Conservation (phyloP, 2,113 vertebrate genomes). For the Telmatochromis sp. region DNA sequence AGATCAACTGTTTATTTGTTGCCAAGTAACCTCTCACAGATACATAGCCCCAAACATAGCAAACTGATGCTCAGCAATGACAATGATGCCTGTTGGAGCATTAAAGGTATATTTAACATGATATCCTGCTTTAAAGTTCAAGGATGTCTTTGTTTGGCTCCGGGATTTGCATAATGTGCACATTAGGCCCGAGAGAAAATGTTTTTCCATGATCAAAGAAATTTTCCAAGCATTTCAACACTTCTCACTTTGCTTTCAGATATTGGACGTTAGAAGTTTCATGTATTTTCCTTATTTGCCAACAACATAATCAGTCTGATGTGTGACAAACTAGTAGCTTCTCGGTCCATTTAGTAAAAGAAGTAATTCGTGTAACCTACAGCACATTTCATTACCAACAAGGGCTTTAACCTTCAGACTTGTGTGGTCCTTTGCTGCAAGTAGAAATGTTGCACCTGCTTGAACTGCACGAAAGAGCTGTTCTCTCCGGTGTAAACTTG, state of each 20-base stretch:
- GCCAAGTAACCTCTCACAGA: constrained; percentile 41
- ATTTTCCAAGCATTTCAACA: background rate
- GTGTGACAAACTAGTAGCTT: background rate
- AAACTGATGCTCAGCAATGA: constrained; percentile 45
- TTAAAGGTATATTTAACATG: constrained; percentile 24
- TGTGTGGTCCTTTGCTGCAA: background rate
- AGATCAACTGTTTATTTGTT: constrained; percentile 51
- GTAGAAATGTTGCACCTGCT: background rate
- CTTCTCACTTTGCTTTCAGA: background rate
- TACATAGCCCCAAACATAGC: constrained; percentile 36
- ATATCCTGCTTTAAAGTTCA: constrained; percentile 23
- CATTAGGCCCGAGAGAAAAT: background rate
- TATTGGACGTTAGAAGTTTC: fast-evolving
- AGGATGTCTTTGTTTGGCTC: constrained; percentile 15
- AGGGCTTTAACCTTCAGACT: background rate
- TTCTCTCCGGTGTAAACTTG: background rate
- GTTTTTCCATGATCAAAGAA: background rate
- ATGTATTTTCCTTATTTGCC: background rate
- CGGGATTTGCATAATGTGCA: background rate
- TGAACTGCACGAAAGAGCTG: fast-evolving
- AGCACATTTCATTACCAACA: background rate
- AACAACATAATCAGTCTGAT: background rate
- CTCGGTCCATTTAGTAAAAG: background rate
- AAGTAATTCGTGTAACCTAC: background rate
- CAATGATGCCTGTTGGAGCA: constrained; percentile 3